Conservation (phyloP, 2,797 vertebrate genomes). For the Hyperoplus immaculatus region DNA sequence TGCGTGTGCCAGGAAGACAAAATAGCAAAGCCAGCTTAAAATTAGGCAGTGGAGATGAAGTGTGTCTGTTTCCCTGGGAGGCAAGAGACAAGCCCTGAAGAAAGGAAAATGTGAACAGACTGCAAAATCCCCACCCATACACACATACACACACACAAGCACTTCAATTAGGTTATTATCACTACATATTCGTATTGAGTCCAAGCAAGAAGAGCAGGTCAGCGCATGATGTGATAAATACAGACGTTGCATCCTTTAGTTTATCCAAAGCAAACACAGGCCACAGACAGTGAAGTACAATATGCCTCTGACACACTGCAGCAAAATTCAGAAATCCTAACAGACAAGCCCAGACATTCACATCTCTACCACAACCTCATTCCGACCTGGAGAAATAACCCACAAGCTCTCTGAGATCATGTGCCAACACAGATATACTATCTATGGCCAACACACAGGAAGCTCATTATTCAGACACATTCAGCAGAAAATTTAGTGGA, state of each 20-base stretch:
- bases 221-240: not conserved
- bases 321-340: slow-evolving; percentile 31
- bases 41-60: slow-evolving; percentile 39
- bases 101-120: slow-evolving; percentile 68
- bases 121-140: slow-evolving; percentile 31
- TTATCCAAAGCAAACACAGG: slow-evolving; percentile 6
- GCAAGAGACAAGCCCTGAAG: slow-evolving; percentile 49
- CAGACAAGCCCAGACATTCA: slow-evolving; percentile 64
- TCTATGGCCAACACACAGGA: not conserved
- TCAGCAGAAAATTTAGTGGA: not conserved
- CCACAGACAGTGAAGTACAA: not conserved
- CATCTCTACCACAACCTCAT: slow-evolving; percentile 52
- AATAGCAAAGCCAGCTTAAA: slow-evolving; percentile 31
- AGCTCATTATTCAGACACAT: not conserved
- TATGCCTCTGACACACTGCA: not conserved
- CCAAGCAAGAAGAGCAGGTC: not conserved
- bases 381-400: slow-evolving; percentile 16
- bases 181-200: too few relatives aligned
- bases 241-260: not conserved
- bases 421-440: slow-evolving; percentile 4
- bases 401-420: slow-evolving; percentile 17
- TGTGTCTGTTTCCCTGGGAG: slow-evolving; percentile 37
- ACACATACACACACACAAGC: slow-evolving; percentile 22
- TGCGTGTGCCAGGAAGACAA: slow-evolving; percentile 20
- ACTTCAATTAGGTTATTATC: not conserved